Base-by-base conservation (phyloP, 2,888 invertebrate genomes). In the Pristionchus maxplancki region DNA sequence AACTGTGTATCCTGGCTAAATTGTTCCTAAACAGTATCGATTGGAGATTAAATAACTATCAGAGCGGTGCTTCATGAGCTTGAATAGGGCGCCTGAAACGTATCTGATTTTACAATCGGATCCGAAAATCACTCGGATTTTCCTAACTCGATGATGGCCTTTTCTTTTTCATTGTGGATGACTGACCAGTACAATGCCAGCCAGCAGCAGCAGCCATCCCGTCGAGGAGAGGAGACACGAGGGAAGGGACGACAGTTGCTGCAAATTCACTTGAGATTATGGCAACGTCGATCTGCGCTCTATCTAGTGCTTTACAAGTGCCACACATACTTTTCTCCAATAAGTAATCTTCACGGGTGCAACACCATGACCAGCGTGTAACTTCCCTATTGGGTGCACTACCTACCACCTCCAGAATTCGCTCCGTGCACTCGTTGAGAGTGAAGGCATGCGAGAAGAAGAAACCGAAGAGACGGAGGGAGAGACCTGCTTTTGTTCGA, bases 171-270 rank as follows among this genome's bases (percentile, higher is more conserved):
- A n/a, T n/a, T n/a, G n/a, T n/a, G n/a, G n/a, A 74, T 15, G 1
- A 44, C 78, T 48, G 1, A 78, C 78, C 78, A 78, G 44, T 44
- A 78, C 78, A 28, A 78, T 78, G 1, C 24, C n/a, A 1, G 78
- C 78, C 5, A 87, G 71, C 11, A 87, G 71, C n/a, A 87, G 71
- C 34, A 87, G 31, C 86, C 86, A 87, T 71, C 86, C 86, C 4
- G 86, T 87, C 6, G 86, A 71, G n/a, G 86, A 87, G 48, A 87
- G 44, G 8, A 87, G n/a, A 24, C 86, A 87, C 9, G 44, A 48
- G 20, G 86, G 86, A 15, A 87, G 28, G 20, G 86, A 87, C 1
- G 86, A 87, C 13, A 87, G 34, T 53, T 50, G 71, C 86, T 87
- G 67, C 1, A 83, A 53, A 40, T 48, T n/a, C n/a, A n/a, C n/a